A percentile compares a stretch with the other conserved stretches of the same genome.
These are phyloP conservation scores for Coptotermes formosanus DNA, from an alignment of 1,140 invertebrate genomes.

Conservation along the genomic window DNA sequence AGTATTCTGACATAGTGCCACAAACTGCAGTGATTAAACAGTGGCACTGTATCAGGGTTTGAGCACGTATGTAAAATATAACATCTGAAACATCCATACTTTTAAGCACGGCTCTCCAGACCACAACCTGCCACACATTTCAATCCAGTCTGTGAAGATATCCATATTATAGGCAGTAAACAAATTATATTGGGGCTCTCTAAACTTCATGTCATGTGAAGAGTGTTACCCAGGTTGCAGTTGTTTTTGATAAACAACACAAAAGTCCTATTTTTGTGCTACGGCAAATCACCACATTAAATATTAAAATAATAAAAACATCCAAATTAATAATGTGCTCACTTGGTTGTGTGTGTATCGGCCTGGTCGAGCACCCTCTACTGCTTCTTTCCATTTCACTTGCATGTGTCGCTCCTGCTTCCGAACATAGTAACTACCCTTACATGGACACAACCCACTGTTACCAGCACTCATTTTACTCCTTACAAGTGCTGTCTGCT, in stretches of 20 bases:
- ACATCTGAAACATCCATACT: too few relatives aligned
- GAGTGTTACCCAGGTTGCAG: not conserved
- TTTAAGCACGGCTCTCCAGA: too few relatives aligned
- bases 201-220: too few relatives aligned
- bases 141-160: too few relatives aligned
- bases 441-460: not conserved
- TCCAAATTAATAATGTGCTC: not conserved
- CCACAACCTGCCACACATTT: too few relatives aligned
- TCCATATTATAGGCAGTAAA: too few relatives aligned
- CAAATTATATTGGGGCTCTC: too few relatives aligned
- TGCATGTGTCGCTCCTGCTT: constrained; percentile 23
- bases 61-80: too few relatives aligned
- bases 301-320: not conserved
- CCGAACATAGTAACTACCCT: constrained; percentile 30
- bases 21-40: too few relatives aligned
- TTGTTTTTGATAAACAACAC: not conserved
- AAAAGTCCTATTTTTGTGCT: not conserved
- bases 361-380: not conserved
- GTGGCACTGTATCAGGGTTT: too few relatives aligned
- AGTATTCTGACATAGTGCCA: too few relatives aligned
- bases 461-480: not conserved
- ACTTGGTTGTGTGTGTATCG: not conserved
- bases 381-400: constrained; percentile 11
- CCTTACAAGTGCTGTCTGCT: constrained; percentile 20
- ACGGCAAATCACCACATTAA: not conserved